A percentile compares a stretch with the other conserved stretches of the same genome.
These are phyloP conservation scores for Diglossa brunneiventris DNA, from an alignment of 2,113 vertebrate genomes.

Conservation along the genomic window DNA sequence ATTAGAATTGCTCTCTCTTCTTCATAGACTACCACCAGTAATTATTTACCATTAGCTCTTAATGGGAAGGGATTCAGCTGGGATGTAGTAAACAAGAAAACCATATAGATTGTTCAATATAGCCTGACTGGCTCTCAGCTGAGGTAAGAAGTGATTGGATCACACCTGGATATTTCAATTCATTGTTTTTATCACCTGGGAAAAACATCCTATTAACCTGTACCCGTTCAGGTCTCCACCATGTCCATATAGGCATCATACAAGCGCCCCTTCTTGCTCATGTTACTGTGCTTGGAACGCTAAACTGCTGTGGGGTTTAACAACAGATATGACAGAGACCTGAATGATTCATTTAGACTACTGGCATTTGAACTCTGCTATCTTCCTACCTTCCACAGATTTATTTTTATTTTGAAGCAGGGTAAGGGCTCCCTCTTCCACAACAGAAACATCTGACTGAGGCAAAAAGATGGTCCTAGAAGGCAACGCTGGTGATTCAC, in stretches of 20 bases:
- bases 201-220: constrained; percentile 27
- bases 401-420: not conserved
- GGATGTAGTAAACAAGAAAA: constrained; percentile 32
- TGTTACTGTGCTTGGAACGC: not conserved
- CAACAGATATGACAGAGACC: fast-evolving
- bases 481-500: not conserved
- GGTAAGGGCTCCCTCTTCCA: not conserved
- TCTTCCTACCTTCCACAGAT: not conserved
- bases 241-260: not conserved
- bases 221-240: not conserved
- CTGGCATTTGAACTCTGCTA: not conserved
- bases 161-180: not conserved
- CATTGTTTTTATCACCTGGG: not conserved
- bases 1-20: not conserved
- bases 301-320: not conserved
- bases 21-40: not conserved
- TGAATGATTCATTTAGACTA: not conserved
- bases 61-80: constrained; percentile 1
- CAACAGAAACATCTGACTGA: not conserved
- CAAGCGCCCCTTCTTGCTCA: not conserved
- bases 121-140: not conserved
- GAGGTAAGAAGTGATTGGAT: not conserved
- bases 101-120: not conserved
- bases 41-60: constrained; percentile 48
- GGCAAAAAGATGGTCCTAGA: not conserved